Percentiles rank a stretch among this genome's conserved stretches.
Conservation (phyloP, 2,797 vertebrate genomes). For the Sebastes iracundus region DNA sequence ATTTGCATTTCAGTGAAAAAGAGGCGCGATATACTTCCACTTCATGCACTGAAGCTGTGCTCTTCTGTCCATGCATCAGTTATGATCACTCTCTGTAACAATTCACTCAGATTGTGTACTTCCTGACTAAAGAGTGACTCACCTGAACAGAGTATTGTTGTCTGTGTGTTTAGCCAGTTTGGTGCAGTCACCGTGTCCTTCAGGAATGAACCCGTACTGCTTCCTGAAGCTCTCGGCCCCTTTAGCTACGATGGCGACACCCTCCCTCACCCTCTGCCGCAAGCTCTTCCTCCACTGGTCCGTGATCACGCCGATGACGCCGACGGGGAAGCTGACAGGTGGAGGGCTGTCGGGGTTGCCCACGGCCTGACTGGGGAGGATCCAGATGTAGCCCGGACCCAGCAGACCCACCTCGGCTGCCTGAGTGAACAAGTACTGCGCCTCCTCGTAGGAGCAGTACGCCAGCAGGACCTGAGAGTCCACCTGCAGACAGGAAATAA, state of each 20-base stretch:
- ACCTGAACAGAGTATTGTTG: conserved; percentile 92
- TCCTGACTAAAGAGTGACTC: not conserved
- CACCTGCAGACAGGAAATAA: conserved; percentile 64
- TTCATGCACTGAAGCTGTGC: not conserved
- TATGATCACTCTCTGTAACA: not conserved
- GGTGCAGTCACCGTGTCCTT: conserved; percentile 87
- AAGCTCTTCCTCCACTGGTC: conserved; percentile 96
- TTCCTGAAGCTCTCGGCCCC: conserved; percentile 91
- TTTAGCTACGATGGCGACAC: conserved; percentile 93
- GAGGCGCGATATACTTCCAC: not conserved
- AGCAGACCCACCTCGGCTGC: conserved; percentile 90
- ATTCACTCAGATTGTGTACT: not conserved
- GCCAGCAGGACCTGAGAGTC: conserved; percentile 94
- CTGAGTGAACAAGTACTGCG: conserved; percentile 90
- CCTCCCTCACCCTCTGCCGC: conserved; percentile 93
- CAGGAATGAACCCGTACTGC: conserved; percentile 86
- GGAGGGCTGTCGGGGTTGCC: conserved; percentile 92
- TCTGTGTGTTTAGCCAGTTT: conserved; percentile 68
- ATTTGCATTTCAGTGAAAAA: conserved; percentile 51
- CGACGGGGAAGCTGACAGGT: conserved; percentile 90
- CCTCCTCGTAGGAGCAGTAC: conserved; percentile 95
- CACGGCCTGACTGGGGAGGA: conserved; percentile 91
- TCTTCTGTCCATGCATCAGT: not conserved
- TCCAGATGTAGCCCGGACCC: conserved; percentile 95
- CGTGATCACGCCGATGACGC: conserved; percentile 93